A percentile compares a stretch with the other conserved stretches of the same genome.
Evolutionary conservation across 2,113 vertebrate genomes (phyloP).

Genomic region (Agapornis roseicollis): DNA sequence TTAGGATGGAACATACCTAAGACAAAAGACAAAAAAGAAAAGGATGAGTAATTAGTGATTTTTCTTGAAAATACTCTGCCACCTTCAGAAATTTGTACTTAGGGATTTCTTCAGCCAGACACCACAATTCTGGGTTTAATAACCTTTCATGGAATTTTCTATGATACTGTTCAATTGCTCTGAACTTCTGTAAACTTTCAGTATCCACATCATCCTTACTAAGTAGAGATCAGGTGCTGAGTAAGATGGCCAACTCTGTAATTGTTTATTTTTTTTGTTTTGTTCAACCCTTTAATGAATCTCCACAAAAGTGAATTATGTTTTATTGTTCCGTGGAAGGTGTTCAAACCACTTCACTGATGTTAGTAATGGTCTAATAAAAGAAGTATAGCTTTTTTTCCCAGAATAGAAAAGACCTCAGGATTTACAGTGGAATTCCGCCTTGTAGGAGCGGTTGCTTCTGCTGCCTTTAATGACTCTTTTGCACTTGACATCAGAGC

Average conservation of each 20-base stretch:
- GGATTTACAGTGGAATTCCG: not conserved
- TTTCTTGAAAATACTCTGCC: not conserved
- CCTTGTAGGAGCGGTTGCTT: not conserved
- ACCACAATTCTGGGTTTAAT: not conserved
- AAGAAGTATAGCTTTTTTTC: not conserved
- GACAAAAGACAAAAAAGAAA: not conserved
- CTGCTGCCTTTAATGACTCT: not conserved
- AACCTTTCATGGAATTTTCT: not conserved
- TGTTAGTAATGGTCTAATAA: not conserved
- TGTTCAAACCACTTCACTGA: not conserved
- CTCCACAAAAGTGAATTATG: not conserved
- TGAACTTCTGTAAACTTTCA: not conserved
- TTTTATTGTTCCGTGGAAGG: not conserved
- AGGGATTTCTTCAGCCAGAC: not conserved
- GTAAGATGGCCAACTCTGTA: not conserved
- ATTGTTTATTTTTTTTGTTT: not conserved
- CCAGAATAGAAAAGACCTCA: not conserved
- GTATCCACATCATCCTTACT: not conserved
- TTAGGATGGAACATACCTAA: not conserved
- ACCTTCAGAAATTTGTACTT: not conserved
- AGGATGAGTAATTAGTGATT: not conserved
- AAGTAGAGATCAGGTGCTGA: not conserved
- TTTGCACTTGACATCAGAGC: not conserved
- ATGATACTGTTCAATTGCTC: not conserved
- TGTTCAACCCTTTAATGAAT: not conserved